Evolutionary conservation across 1,140 invertebrate genomes (phyloP), one percentile per base, ranked within the genome.

Genomic region (Diabrotica virgifera): DNA sequence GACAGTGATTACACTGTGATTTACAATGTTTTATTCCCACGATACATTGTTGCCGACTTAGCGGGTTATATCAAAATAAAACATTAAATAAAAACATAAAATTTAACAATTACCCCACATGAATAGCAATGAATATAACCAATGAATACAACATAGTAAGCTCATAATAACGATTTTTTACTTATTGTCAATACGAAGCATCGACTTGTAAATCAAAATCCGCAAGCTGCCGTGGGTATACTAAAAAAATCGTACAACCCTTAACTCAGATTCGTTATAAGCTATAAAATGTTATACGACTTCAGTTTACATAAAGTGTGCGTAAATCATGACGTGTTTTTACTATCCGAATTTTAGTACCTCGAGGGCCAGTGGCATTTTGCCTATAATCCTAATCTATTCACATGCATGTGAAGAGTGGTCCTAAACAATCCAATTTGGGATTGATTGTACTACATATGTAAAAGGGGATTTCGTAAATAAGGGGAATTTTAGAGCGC

Each of bases 61-160:
- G 40, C 40, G 40, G 40, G 40, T 46, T 46, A 46, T 46, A 46
- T 46, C 40, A 46, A 46, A 46, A 46, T 46, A 46, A 46, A 46
- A 46, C 40, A 46, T 46, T 46, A 46, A 46, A 46, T 46, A 46
- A 46, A 46, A 46, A 46, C 40, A 46, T 46, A 46, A 46, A 46
- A 2, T 46, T 46, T 46, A 46, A 46, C 40, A 46, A 46, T 46
- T 46, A n/a, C 40, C 40, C 40, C n/a, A 46, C 40, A 46, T 46
- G 40, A 46, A 46, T 46, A 6, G 40, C 40, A 46, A 46, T 46
- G 40, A 46, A 46, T 46, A 46, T n/a, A 46, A 46, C 40, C 24
- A 24, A 24, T 24, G 24, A 46, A 46, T 46, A 46, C 40, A 46
- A 46, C 40, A 46, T 46, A 46, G 40, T 46, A 46, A 5, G 40